A percentile compares a stretch with the other conserved stretches of the same genome.
These are phyloP conservation scores for Hephaestus fuliginosus DNA, from an alignment of 2,797 vertebrate genomes.

Conservation along the genomic window DNA sequence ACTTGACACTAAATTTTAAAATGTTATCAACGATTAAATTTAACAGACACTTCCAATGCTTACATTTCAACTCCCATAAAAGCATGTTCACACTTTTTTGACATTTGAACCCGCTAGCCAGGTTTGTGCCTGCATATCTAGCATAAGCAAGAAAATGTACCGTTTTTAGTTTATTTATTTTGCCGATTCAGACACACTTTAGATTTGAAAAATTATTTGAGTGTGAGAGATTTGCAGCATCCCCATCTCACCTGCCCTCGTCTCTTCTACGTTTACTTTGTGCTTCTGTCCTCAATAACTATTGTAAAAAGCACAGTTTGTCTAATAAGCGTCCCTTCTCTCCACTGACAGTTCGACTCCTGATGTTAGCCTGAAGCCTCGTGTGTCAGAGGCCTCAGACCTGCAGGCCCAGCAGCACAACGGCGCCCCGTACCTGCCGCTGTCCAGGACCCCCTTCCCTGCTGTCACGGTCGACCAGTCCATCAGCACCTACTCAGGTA, in stretches of 20 bases:
- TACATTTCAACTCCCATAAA: not conserved
- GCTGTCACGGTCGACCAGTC: constrained; percentile 94
- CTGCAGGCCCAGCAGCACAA: constrained; percentile 90
- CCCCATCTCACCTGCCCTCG: not conserved
- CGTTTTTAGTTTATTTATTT: not conserved
- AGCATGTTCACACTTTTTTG: not conserved
- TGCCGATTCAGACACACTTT: not conserved
- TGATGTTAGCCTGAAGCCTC: constrained; percentile 94
- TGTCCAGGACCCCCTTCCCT: constrained; percentile 91
- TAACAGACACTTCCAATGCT: not conserved
- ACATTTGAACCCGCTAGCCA: not conserved
- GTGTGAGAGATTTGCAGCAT: not conserved
- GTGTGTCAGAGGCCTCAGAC: constrained; percentile 91
- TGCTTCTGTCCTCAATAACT: not conserved
- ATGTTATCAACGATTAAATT: not conserved
- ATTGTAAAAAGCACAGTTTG: not conserved
- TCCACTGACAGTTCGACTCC: constrained; percentile 90
- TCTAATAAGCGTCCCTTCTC: not conserved
- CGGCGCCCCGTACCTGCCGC: constrained; percentile 88
- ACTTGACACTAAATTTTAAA: not conserved
- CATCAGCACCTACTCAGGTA: constrained; percentile 95
- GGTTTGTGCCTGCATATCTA: no score
- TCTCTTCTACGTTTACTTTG: not conserved
- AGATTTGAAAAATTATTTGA: not conserved
- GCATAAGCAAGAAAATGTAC: not conserved